Evolutionary conservation across 1,140 invertebrate genomes (phyloP), one percentile per base, ranked within the genome.

Genomic region (Drosophila equinoxialis): DNA sequence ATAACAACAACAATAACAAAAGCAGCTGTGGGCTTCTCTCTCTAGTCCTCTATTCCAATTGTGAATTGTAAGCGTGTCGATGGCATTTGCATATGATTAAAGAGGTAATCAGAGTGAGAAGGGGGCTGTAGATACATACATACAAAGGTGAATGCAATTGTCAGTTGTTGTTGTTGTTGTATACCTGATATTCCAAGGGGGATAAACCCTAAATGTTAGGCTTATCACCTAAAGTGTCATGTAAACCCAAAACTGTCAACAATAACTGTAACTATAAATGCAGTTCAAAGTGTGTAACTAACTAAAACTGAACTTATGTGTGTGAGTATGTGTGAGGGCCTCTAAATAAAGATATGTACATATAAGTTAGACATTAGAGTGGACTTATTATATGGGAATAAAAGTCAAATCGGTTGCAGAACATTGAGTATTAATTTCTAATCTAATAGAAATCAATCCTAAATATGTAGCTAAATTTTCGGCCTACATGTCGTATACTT

Each of bases 171-270:
- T 23, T 8, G 20, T 23, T 2, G 23, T 23, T 23, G 23, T 23
- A 51, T 30, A 30, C 30, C 30, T 30, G 30, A 30, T 30, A 30
- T 30, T 30, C 30, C 45, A 7, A 48, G 14, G 14, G 45, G 45
- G 14, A 48, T 48, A 48, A 48, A 48, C 45, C 45, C 17, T 17
- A 20, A 48, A 37, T 37, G 35, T 10, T 48, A 7, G 14, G 14
- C 45, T 51, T 51, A 51, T 51, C 45, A 6, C 11, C 8, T 11
- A 23, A 13, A 39, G 6, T 17, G 14, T 48, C 7, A 8, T 20
- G 14, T 6, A 48, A 51, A 23, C 45, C 45, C 45, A 51, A 10
- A 51, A 51, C 45, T 51, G 45, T 51, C 45, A 51, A 51, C 45
- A 23, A 11, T 23, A 51, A 48, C 14, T 10, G 14, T 48, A 17